A percentile compares a stretch with the other conserved stretches of the same genome.
Conservation (phyloP, 1,140 invertebrate genomes). For the Rhagoletis pomonella region DNA sequence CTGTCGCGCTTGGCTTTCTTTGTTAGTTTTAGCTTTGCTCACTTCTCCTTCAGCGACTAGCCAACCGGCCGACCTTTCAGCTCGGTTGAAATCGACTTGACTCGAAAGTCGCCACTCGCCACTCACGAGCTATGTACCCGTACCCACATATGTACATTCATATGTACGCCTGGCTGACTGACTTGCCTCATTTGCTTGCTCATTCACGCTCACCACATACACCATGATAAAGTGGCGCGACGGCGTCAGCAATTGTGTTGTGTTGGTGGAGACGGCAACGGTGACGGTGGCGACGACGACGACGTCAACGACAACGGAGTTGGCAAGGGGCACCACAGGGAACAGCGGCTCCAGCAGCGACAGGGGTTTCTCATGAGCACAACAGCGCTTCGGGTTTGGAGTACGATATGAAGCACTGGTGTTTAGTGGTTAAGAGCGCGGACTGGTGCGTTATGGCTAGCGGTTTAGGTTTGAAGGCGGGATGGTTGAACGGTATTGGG, state of each 20-base stretch:
- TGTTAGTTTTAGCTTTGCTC: slow-evolving; percentile 49
- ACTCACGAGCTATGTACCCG: slow-evolving; percentile 30
- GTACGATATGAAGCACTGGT: slow-evolving; percentile 17
- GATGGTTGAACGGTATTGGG: neutral
- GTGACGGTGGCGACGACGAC: neutral
- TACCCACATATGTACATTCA: neutral
- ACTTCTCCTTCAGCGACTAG: slow-evolving; percentile 44
- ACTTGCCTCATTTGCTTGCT: slow-evolving; percentile 57
- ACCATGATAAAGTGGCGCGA: slow-evolving; percentile 19
- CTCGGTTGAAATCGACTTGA: slow-evolving; percentile 49
- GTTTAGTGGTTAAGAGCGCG: slow-evolving; percentile 10
- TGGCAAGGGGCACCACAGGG: slow-evolving; percentile 10
- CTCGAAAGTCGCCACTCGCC: slow-evolving; percentile 51
- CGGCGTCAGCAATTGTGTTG: slow-evolving; percentile 14
- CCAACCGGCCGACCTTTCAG: slow-evolving; percentile 54
- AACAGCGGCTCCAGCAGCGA: neutral
- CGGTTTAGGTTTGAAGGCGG: neutral
- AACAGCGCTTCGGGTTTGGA: slow-evolving; percentile 7
- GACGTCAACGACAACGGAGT: neutral
- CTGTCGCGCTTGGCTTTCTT: slow-evolving; percentile 49
- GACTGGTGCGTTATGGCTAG: slow-evolving; percentile 42
- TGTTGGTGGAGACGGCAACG: slow-evolving; percentile 21
- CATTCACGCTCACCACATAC: slow-evolving; percentile 56
- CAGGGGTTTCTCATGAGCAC: slow-evolving; percentile 39
- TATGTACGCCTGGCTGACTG: slow-evolving; percentile 27